These are phyloP conservation scores for Limosa lapponica DNA, from an alignment of 2,797 vertebrate species.

Conservation along the genomic window DNA sequence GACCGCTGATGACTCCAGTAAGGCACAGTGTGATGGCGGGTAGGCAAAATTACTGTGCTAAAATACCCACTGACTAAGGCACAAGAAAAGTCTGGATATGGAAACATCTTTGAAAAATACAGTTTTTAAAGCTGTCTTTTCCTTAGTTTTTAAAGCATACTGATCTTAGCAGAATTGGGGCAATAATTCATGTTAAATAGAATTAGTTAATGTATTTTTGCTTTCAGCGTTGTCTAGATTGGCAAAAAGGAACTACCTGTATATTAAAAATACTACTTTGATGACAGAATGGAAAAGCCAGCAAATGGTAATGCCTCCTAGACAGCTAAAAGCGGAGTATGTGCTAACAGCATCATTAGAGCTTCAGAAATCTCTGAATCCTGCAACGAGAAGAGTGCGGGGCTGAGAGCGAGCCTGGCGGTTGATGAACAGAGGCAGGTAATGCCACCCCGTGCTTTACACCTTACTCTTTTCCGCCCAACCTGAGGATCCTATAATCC, in stretches of 20 bases:
- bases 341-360: neutral
- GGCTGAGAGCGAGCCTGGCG: neutral
- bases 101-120: neutral
- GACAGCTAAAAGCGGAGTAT: neutral
- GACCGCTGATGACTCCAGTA: neutral
- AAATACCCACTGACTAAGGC: neutral
- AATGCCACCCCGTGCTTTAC: neutral
- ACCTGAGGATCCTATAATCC: neutral
- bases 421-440: neutral
- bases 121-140: neutral
- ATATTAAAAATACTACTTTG: neutral
- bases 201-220: neutral
- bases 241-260: neutral
- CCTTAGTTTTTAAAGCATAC: neutral
- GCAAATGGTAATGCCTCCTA: neutral
- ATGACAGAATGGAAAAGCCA: neutral
- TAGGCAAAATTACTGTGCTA: neutral
- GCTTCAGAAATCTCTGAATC: neutral
- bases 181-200: neutral
- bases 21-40: neutral
- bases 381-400: neutral
- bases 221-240: neutral
- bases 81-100: neutral
- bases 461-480: neutral
- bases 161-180: neutral